A percentile compares a stretch with the other conserved stretches of the same genome.
Evolutionary conservation across 2,888 invertebrate species (phyloP).

Genomic region (Scrobipalpa atriplicella): DNA sequence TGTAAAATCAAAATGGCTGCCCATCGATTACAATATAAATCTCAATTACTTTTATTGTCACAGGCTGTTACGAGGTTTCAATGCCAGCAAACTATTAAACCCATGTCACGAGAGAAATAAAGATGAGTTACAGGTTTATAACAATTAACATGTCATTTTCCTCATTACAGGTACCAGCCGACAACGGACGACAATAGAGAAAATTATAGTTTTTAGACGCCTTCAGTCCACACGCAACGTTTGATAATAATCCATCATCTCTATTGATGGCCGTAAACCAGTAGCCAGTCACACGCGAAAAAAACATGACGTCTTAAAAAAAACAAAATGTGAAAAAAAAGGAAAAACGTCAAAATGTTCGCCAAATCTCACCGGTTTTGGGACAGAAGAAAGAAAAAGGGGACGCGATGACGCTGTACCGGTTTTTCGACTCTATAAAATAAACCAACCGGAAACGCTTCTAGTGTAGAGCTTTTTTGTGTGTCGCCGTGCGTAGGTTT

Average conservation of each 20-base stretch:
- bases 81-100: constrained; percentile 14
- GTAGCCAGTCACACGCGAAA: constrained; percentile 40
- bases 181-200: constrained; percentile 51
- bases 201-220: constrained; percentile 49
- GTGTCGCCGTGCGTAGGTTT: constrained; percentile 57
- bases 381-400: constrained; percentile 68
- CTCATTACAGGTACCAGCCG: constrained; percentile 61
- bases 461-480: constrained; percentile 70
- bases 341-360: constrained; percentile 58
- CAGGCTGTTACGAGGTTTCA: constrained; percentile 6
- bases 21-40: constrained; percentile 1
- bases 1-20: constrained; percentile 2
- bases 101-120: constrained; percentile 14
- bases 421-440: constrained; percentile 63
- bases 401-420: constrained; percentile 66
- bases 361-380: constrained; percentile 69
- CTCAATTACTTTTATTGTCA: constrained; percentile 13
- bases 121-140: constrained; percentile 13
- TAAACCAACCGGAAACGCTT: constrained; percentile 51
- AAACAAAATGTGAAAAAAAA: constrained; percentile 44
- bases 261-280: constrained; percentile 46
- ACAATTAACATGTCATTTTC: constrained; percentile 39
- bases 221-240: constrained; percentile 44
- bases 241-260: constrained; percentile 47
- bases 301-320: constrained; percentile 40